Base-by-base conservation (phyloP, 2,888 invertebrate species). In the Epinotia brunnichana region DNA sequence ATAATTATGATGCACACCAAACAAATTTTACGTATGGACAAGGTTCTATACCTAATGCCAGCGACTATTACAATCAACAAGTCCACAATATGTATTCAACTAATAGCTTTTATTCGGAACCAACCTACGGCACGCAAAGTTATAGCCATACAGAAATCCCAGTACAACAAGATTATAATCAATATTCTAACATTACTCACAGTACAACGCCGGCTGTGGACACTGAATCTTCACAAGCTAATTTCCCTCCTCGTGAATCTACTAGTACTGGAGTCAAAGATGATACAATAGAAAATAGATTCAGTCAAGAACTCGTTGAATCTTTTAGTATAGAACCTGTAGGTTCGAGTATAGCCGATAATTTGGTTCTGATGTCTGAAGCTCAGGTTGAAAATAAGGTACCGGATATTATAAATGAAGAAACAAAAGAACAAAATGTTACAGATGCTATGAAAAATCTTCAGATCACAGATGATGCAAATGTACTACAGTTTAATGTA, bases 1-100 rank as follows among this genome's bases (percentile, higher is more conserved):
- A 74, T 70, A 77, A 76, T 68, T 80, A 82, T 57, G 77, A 80
- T 60, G 80, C 78, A 19, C 78, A 77, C 24, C 56, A 63, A 57
- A 19, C 64, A 17, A 76, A 66, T 54, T 75, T 74, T 44, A 66
- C 64, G 1, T 74, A 75, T 29, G 73, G 73, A 24, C 62, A 73
- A 51, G 57, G 69, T 19, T 7, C 62, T 35, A 54, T 69, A 57
- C 73, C 62, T 3, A 69, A 73, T 15, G 57, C 73, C 5, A 57
- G 44, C 41, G 41, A 68, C 53, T 73, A 69, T 48, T 72, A 73
- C 29, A 57, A 63, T 59, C 63, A 73, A 63, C 68, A 73, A 51
- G 39, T 51, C 2, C 68, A 73, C 53, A 69, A 73, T 53, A 59
- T 73, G n/a, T 73, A 73, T 53, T 73, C 73, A 15, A 62, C 56